Percentiles rank a stretch among this genome's conserved stretches.
phyloP scores from a whole-genome alignment of 2,113 vertebrate species.

The Lanius ludovicianus region DNA sequence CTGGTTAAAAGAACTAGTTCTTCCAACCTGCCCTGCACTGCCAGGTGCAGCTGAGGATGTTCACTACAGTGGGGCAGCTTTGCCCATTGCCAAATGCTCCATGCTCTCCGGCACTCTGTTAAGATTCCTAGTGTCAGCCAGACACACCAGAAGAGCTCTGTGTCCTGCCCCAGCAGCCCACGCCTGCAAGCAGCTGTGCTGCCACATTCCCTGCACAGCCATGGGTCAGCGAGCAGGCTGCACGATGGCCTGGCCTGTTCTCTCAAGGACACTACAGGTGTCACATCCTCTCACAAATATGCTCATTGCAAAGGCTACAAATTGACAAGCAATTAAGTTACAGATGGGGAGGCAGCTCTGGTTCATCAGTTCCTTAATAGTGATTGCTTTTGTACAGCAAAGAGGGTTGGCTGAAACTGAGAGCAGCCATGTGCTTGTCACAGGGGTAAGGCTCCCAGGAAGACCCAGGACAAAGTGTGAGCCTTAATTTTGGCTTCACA shows the following conservation, averaged over 20 bases:
- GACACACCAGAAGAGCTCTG: not conserved
- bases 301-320: not conserved
- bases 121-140: not conserved
- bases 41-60: not conserved
- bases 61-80: not conserved
- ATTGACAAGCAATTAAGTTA: not conserved
- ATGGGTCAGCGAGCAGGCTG: fast-evolving
- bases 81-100: not conserved
- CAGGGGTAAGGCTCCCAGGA: not conserved
- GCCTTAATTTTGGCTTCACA: not conserved
- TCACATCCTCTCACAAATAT: not conserved
- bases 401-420: not conserved
- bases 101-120: not conserved
- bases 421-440: not conserved
- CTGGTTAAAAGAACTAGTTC: not conserved
- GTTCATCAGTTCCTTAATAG: not conserved
- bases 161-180: not conserved
- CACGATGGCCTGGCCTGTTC: not conserved
- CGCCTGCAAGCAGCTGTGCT: not conserved
- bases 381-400: not conserved
- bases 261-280: not conserved
- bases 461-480: not conserved
- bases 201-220: not conserved
- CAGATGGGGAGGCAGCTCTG: not conserved
- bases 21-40: not conserved